Base-by-base conservation (phyloP, 2,113 vertebrate species). In the Atherinomorus stipes region DNA sequence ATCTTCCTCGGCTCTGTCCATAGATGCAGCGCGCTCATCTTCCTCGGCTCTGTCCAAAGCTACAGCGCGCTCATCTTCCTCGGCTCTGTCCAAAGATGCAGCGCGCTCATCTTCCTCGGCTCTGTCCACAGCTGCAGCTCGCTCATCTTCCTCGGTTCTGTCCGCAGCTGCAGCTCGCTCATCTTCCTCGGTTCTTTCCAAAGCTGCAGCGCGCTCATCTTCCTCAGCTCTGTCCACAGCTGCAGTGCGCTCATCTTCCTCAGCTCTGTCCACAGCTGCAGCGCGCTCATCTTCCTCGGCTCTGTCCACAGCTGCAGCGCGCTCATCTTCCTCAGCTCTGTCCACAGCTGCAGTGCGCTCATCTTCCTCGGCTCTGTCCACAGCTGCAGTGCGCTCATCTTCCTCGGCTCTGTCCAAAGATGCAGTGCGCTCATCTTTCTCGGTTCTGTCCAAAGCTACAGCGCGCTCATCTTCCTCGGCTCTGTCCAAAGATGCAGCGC, bases 51-150 rank as follows among this genome's bases (percentile, higher is more conserved):
- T 64, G 11, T 23, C 38, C 37, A 60, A n/a, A n/a, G n/a, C n/a
- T n/a, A n/a, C n/a, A n/a, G n/a, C n/a, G n/a, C n/a, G n/a, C n/a
- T n/a, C n/a, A n/a, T n/a, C n/a, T n/a, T n/a, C n/a, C n/a, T n/a
- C n/a, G n/a, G n/a, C n/a, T n/a, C n/a, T n/a, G n/a, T n/a, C 56
- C 18, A 28, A 44, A 2, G 42, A 52, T 58, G 51, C 4, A 11
- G 64, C 70, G 59, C 71, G 49, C 26, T 52, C 50, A 1, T 51
- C 76, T 63, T 11, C 25, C 54, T 72, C 62, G 10, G 4, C 64
- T 80, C 22, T 64, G 11, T 23, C 38, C 37, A 60, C n/a, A n/a
- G n/a, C n/a, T n/a, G n/a, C n/a, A n/a, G n/a, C n/a, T n/a, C n/a
- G n/a, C n/a, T n/a, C n/a, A n/a, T n/a, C n/a, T n/a, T n/a, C n/a